phyloP scores from a whole-genome alignment of 2,888 invertebrate genomes.

The Eulithis prunata region DNA sequence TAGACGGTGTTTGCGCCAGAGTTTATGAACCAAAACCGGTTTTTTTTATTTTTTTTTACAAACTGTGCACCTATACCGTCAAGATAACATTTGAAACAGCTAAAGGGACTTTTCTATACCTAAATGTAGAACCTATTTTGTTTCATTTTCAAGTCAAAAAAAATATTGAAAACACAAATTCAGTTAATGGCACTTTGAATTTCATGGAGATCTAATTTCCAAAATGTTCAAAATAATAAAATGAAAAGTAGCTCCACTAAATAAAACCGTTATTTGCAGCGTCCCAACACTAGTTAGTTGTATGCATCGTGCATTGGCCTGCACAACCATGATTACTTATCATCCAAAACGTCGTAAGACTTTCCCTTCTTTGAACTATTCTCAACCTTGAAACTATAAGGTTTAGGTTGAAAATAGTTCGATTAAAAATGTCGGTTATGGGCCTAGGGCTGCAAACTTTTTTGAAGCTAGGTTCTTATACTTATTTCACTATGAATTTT shows the following conservation, averaged over 20 bases:
- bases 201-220: not conserved
- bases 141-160: too few relatives aligned
- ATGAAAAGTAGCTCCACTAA: conserved; percentile 41
- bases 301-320: conserved; percentile 85
- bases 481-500: conserved; percentile 83
- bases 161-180: too few relatives aligned
- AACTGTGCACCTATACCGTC: too few relatives aligned
- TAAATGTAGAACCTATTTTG: too few relatives aligned
- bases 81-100: too few relatives aligned
- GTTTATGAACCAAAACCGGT: not conserved
- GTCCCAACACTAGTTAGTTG: conserved; percentile 80
- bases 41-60: conserved; percentile 1
- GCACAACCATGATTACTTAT: conserved; percentile 65
- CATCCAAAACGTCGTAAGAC: conserved; percentile 53
- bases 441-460: conserved; percentile 49
- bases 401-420: conserved; percentile 16
- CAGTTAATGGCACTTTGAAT: too few relatives aligned
- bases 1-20: conserved; percentile 46
- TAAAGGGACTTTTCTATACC: too few relatives aligned
- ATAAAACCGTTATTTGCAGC: conserved; percentile 43
- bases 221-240: conserved; percentile 26
- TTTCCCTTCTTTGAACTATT: conserved; percentile 38
- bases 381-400: conserved; percentile 5
- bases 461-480: conserved; percentile 81
- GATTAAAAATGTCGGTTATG: conserved; percentile 9